A percentile compares a stretch with the other conserved stretches of the same genome.
Evolutionary conservation across 1,140 invertebrate species (phyloP).

Genomic region (Cardiocondyla obscurior): DNA sequence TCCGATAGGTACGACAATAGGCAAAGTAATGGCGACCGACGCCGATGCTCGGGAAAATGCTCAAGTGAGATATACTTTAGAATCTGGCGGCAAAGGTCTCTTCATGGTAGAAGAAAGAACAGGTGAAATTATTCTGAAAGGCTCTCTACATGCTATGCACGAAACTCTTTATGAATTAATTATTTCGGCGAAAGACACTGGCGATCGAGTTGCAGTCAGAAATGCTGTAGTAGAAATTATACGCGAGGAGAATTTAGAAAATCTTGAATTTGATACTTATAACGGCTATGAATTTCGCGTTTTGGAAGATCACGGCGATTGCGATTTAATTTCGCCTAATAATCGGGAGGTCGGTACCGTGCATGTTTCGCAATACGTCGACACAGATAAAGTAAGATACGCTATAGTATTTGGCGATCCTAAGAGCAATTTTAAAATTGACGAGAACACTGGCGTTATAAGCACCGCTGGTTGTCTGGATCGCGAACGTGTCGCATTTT

Average conservation of each 20-base stretch:
- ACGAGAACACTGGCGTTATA: slow-evolving; percentile 91
- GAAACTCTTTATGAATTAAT: slow-evolving; percentile 89
- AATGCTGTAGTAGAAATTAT: slow-evolving; percentile 93
- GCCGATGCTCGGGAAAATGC: slow-evolving; percentile 93
- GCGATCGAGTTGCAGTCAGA: slow-evolving; percentile 87
- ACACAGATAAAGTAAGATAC: slow-evolving; percentile 86
- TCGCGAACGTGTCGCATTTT: slow-evolving; percentile 90
- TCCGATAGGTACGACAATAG: slow-evolving; percentile 87
- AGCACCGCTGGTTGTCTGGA: slow-evolving; percentile 92
- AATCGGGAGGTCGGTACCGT: slow-evolving; percentile 91
- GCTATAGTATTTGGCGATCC: slow-evolving; percentile 93
- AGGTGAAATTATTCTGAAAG: slow-evolving; percentile 89
- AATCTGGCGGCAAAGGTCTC: slow-evolving; percentile 90
- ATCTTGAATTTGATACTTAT: slow-evolving; percentile 89
- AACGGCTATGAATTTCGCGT: slow-evolving; percentile 92
- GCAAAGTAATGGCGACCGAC: slow-evolving; percentile 91
- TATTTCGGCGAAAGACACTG: slow-evolving; percentile 91
- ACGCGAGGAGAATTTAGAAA: slow-evolving; percentile 88
- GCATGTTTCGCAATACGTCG: slow-evolving; percentile 84
- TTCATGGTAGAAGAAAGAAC: slow-evolving; percentile 91
- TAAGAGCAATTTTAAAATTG: slow-evolving; percentile 90
- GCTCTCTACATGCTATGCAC: slow-evolving; percentile 85
- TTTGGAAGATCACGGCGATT: slow-evolving; percentile 90
- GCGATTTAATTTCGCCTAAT: slow-evolving; percentile 83
- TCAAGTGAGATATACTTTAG: slow-evolving; percentile 89